Evolutionary conservation across 30 jellyfish, hydroid and myxozoan species (phyloP).

Genomic region (Hydra vulgaris): DNA sequence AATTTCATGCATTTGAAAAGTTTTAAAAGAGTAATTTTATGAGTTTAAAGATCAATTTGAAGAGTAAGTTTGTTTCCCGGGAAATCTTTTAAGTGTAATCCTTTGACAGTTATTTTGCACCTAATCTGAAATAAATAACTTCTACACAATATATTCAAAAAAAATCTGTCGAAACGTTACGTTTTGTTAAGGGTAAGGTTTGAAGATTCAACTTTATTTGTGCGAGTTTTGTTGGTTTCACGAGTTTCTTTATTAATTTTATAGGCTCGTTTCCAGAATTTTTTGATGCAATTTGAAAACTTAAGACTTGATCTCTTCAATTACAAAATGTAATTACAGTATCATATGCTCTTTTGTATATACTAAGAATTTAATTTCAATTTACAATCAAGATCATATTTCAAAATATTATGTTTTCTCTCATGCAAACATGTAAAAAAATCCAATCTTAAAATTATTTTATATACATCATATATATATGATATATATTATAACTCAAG

Average conservation of each 20-base stretch:
- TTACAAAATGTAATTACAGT: background rate
- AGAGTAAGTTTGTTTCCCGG: background rate
- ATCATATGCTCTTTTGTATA: background rate
- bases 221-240: background rate
- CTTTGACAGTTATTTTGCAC: background rate
- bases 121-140: background rate
- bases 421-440: background rate
- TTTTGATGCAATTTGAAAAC: background rate
- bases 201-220: background rate
- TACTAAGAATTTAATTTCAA: background rate
- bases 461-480: too few species aligned
- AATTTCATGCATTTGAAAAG: background rate
- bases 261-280: background rate
- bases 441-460: background rate
- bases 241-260: background rate
- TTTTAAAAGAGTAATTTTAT: background rate
- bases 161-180: background rate
- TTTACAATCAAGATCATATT: background rate
- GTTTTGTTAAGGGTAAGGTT: background rate
- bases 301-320: background rate
- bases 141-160: background rate
- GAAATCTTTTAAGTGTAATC: background rate
- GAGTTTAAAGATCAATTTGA: too few species aligned
- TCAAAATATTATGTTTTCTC: background rate
- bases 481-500: too few species aligned